Evolutionary conservation across 2,888 invertebrate species (phyloP), one percentile per base, ranked within the genome.

Genomic region (Poecilus cupreus): DNA sequence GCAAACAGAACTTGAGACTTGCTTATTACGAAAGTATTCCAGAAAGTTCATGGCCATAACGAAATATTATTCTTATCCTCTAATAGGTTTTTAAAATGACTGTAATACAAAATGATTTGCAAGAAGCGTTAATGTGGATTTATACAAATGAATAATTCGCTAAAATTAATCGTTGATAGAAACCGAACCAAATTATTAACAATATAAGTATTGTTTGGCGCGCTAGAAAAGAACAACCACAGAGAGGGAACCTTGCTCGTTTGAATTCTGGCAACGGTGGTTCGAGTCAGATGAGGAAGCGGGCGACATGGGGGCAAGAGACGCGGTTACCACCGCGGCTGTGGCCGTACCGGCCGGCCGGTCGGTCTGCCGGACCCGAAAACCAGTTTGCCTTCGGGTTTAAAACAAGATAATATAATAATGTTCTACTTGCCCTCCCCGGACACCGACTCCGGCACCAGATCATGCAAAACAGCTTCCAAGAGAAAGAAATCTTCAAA

Each of bases 341-440:
- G 37, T 81, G 37, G 57, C 75, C 51, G 51, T 32, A 64, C 54
- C 82, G 80, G 82, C 82, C 84, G 83, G 85, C 84, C 85, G 82
- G 78, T 80, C 81, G 54, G 51, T 82, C 64, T 54, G 32, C 82
- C 84, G 83, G 85, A 85, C 85, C 85, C 85, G 83, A 87, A 87
- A 88, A 88, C 88, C 88, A 84, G 88, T 88, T 88, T 88, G 86
- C 88, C 88, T 88, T 88, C 88, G 86, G 72, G 72, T 83, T 84
- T 83, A 83, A 83, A 85, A 85, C 84, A 85, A 84, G 85, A 85
- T 85, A 86, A 85, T 85, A 85, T 85, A 85, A 80, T 80, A 81
- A 79, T 39, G 68, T 80, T 77, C 80, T 77, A 82, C 77, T 72
- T 75, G 77, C 54, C 60, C 43, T 70, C 54, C 20, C 82, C 20